Conservation (phyloP, 1,140 invertebrate species). For the Rhyzopertha dominica region DNA sequence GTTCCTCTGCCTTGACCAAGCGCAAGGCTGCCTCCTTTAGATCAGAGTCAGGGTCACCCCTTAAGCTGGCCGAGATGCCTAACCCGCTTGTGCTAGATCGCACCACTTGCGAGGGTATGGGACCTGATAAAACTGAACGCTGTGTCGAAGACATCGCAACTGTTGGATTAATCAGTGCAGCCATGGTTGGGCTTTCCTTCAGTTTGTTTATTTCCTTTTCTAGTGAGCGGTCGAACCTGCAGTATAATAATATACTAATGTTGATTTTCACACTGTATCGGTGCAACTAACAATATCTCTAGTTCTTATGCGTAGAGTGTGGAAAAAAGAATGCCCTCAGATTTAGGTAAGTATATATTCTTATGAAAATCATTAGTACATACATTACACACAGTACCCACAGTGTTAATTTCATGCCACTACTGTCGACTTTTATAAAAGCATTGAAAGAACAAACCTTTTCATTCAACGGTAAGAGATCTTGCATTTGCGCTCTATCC, state of each 20-base stretch:
- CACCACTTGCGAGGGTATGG: not conserved
- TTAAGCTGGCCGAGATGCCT: constrained; percentile 32
- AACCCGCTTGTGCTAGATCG: constrained; percentile 32
- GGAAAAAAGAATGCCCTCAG: not conserved
- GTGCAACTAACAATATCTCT: not conserved
- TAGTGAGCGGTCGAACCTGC: constrained; percentile 38
- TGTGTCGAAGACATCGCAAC: not conserved
- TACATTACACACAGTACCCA: not conserved
- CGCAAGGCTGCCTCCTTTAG: constrained; percentile 42
- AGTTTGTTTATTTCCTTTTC: constrained; percentile 38
- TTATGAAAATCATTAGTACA: not conserved
- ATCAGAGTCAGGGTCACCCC: constrained; percentile 36
- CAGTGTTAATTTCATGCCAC: not conserved
- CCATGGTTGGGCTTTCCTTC: constrained; percentile 6
- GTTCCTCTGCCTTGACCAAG: constrained; percentile 43
- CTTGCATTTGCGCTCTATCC: too few species aligned
- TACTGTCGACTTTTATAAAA: too few species aligned
- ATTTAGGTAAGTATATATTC: not conserved
- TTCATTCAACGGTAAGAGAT: too few species aligned
- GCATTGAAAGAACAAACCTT: too few species aligned
- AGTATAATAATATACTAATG: not conserved
- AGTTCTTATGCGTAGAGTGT: not conserved
- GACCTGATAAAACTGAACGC: constrained; percentile 1
- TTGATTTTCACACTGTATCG: not conserved
- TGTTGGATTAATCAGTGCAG: not conserved